Base-by-base conservation (phyloP, 2,113 vertebrate species). In the Perognathus longimembris region DNA sequence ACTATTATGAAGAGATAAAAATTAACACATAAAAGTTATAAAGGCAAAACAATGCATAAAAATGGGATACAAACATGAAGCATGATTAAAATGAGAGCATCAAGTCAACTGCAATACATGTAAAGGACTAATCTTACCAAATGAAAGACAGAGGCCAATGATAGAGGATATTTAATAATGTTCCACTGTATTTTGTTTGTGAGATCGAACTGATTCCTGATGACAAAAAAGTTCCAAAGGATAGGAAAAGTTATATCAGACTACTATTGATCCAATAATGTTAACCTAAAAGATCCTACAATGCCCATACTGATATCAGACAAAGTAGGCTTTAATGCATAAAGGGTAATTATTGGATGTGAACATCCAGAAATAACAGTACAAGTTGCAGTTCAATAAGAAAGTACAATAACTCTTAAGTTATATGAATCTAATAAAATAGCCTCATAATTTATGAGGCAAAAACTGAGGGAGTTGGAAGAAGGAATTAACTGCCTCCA, bases 91-190 rank as follows among this genome's bases (percentile, higher is more conserved):
- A 86, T 28, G 18, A 74, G 2, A 84, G 11, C 61, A 7, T 73
- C 50, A 54, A 54, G 50, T 82, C 88, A 82, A 87, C 67, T 34
- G 86, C 32, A 95, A 76, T 59, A 95, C 95, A 71, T 74, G 0
- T 89, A 69, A 84, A 24, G 54, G 71, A 86, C 30, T 50, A 50
- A 81, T 24, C 1, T 80, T 21, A 34, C 12, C 45, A 45, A 30
- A 59, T 87, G 12, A 87, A 91, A 91, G 89, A 45, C 15, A 91
- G 2, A 38, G 9, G 64, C 2, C 8, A 82, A 45, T 2, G 36
- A 73, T 6, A 66, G 50, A 54, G 8, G 81, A 57, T 64, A 75
- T 32, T 77, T 75, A 40, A 45, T 73, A 92, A 70, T 83, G n/a
- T 32, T 4, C 17, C 66, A 3, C 15, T 88, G 21, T 40, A 54